Percentiles rank a stretch among this genome's conserved stretches.
Conservation (phyloP, 2,797 vertebrate species). For the Enteromius viviparus region DNA sequence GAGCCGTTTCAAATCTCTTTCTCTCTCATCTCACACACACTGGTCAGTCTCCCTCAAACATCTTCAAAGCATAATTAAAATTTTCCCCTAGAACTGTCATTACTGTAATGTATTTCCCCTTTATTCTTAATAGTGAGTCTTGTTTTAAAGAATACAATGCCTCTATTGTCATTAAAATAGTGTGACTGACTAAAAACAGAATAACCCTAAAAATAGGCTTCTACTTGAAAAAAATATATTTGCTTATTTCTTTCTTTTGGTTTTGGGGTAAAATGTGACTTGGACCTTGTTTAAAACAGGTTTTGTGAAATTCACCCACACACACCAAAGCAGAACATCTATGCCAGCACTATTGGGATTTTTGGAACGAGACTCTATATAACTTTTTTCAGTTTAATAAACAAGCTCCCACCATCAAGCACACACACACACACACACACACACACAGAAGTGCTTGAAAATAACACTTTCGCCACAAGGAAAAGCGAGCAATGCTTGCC, state of each 20-base stretch:
- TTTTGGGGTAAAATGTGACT: background rate
- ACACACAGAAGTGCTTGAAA: background rate
- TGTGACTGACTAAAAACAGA: background rate
- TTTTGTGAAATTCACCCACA: conserved; percentile 16
- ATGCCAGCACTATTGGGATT: background rate
- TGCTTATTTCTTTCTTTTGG: background rate
- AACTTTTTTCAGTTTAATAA: conserved; percentile 16
- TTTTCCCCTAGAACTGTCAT: background rate
- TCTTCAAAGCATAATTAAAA: background rate
- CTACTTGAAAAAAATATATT: background rate
- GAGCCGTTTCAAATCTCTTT: background rate
- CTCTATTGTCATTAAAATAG: background rate
- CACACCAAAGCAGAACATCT: background rate
- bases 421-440: background rate
- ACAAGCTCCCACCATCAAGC: background rate
- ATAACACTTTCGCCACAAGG: conserved; percentile 17
- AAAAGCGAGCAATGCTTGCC: background rate
- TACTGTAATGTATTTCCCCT: background rate
- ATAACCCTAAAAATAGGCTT: background rate
- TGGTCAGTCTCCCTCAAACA: background rate
- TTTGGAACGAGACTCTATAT: conserved; percentile 7
- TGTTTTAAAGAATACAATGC: background rate
- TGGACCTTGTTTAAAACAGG: background rate
- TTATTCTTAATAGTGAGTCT: background rate
- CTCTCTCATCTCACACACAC: background rate